Evolutionary conservation across 2,888 invertebrate species (phyloP).

Genomic region (Leucoma salicis): DNA sequence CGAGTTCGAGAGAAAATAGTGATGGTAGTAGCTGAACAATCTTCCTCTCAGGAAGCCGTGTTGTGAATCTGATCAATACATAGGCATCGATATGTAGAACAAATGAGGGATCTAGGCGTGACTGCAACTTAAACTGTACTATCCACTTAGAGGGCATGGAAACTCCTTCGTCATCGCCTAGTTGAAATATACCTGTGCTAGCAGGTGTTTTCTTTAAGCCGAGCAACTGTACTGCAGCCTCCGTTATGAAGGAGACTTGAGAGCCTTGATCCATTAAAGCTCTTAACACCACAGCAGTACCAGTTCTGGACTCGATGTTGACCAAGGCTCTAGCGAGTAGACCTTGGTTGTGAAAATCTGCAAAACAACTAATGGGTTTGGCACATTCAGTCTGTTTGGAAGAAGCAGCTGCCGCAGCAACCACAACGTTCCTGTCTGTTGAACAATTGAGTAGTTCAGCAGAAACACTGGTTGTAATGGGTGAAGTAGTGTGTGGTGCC

Average conservation of each 20-base stretch:
- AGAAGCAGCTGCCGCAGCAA: too few species aligned
- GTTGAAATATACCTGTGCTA: constrained; percentile 1
- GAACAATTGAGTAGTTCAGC: too few species aligned
- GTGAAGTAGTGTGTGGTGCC: not conserved
- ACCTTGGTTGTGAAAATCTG: too few species aligned
- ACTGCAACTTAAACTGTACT: constrained; percentile 1
- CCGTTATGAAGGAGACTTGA: constrained; percentile 14
- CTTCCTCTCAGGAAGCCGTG: not conserved
- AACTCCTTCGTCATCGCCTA: constrained; percentile 3
- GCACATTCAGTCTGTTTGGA: too few species aligned
- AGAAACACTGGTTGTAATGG: too few species aligned
- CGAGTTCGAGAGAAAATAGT: not conserved
- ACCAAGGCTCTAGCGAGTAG: too few species aligned
- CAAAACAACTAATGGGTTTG: too few species aligned
- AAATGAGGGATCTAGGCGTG: constrained; percentile 6
- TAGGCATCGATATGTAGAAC: constrained; percentile 3
- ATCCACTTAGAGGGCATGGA: constrained; percentile 4
- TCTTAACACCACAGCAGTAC: not conserved
- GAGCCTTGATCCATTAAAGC: constrained; percentile 3
- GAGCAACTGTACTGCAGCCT: constrained; percentile 7
- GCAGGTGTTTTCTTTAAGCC: not conserved
- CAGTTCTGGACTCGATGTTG: not conserved
- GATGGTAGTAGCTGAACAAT: not conserved
- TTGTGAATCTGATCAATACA: not conserved
- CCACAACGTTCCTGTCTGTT: too few species aligned